Evolutionary conservation across 2,113 vertebrate genomes (phyloP).

Genomic region (Odocoileus virginianus): DNA sequence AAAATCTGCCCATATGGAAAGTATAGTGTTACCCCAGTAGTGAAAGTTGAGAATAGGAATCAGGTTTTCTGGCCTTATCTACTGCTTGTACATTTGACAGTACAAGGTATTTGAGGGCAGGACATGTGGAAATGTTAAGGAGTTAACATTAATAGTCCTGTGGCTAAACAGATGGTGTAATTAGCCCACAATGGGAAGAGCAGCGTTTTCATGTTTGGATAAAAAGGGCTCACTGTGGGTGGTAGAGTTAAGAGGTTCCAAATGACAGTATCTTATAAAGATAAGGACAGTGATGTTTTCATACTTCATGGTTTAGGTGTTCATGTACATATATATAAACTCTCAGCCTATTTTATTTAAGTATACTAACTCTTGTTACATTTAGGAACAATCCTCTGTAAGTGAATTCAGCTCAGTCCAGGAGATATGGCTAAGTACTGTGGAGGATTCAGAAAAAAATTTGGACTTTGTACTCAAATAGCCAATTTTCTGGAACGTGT

Average conservation of each 20-base stretch:
- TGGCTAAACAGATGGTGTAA: conserved; percentile 84
- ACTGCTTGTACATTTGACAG: conserved; percentile 63
- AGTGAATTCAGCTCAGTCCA: background rate
- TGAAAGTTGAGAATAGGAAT: conserved; percentile 72
- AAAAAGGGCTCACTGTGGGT: conserved; percentile 80
- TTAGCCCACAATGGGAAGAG: conserved; percentile 80
- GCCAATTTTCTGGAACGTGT: background rate
- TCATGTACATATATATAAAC: background rate
- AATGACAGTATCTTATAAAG: conserved; percentile 62
- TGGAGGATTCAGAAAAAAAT: background rate
- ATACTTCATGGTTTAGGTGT: background rate
- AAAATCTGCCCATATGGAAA: conserved; percentile 72
- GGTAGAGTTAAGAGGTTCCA: conserved; percentile 67
- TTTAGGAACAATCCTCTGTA: background rate
- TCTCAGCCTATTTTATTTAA: background rate
- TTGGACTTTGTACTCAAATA: background rate
- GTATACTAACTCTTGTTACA: background rate
- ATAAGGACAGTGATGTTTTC: background rate
- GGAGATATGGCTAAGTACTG: background rate
- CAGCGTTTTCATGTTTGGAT: conserved; percentile 77
- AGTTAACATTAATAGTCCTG: conserved; percentile 81
- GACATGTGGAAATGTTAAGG: conserved; percentile 77
- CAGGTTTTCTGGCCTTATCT: conserved; percentile 39
- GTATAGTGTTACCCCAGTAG: conserved; percentile 34
- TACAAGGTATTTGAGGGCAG: conserved; percentile 57